phyloP scores from a whole-genome alignment of 2,888 invertebrate genomes.

The Drosophila tanythrix region DNA sequence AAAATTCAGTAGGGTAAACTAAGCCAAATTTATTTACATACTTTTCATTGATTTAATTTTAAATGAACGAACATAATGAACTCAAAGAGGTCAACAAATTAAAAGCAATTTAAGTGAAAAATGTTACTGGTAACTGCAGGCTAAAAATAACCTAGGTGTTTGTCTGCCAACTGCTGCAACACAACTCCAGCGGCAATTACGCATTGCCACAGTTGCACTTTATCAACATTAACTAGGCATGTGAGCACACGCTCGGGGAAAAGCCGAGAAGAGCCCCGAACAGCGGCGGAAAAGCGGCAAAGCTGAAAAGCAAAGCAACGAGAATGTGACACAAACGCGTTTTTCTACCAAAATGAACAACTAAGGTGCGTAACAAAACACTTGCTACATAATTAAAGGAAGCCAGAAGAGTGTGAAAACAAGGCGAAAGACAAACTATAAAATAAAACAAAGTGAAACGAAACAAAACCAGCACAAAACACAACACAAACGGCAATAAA shows the following conservation, averaged over 20 bases:
- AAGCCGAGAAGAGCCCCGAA: background rate
- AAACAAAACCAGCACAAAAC: slow-evolving; percentile 13
- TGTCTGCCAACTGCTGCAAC: slow-evolving; percentile 25
- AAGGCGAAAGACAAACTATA: slow-evolving; percentile 73
- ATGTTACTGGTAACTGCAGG: background rate
- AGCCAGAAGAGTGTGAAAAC: slow-evolving; percentile 56
- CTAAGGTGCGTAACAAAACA: slow-evolving; percentile 76
- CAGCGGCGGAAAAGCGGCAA: background rate
- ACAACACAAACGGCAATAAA: slow-evolving; percentile 24
- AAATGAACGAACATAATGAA: background rate
- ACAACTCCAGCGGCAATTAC: slow-evolving; percentile 58
- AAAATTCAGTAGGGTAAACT: background rate
- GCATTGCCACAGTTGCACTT: slow-evolving; percentile 68
- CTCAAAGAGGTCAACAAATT: background rate
- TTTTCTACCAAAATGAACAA: slow-evolving; percentile 55
- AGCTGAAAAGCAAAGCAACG: slow-evolving; percentile 7
- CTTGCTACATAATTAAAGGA: slow-evolving; percentile 73
- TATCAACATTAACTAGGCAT: slow-evolving; percentile 71
- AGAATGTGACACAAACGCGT: slow-evolving; percentile 39
- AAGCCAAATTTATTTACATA: background rate
- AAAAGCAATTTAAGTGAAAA: background rate
- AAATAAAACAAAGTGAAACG: slow-evolving; percentile 62
- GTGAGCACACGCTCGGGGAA: slow-evolving; percentile 48
- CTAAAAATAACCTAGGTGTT: slow-evolving; percentile 30
- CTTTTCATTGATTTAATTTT: background rate